These are phyloP conservation scores for Solen grandis DNA, from an alignment of 1,140 invertebrate species.

Conservation along the genomic window DNA sequence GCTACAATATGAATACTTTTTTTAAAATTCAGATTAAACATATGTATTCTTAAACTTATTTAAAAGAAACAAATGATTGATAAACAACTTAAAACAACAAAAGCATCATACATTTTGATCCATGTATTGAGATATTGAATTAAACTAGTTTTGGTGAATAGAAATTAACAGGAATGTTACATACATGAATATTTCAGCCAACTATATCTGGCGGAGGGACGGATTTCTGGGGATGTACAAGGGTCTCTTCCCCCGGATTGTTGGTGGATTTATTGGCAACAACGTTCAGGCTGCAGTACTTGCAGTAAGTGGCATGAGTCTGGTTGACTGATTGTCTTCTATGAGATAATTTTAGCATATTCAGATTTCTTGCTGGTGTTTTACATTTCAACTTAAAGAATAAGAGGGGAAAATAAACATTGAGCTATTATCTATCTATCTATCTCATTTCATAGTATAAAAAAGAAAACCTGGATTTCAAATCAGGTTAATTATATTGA, in stretches of 20 bases:
- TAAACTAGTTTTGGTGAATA: no score
- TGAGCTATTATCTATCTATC: no score
- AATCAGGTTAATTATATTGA: no score
- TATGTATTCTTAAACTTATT: neutral
- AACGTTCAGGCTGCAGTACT: constrained; percentile 18
- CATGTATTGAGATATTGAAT: neutral
- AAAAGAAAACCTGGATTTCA: no score
- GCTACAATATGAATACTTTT: neutral
- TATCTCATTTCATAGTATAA: no score
- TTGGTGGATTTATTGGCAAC: constrained; percentile 35
- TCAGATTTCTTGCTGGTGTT: no score
- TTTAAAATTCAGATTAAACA: neutral
- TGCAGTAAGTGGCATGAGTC: neutral
- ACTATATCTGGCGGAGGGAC: constrained; percentile 42
- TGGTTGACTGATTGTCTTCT: no score
- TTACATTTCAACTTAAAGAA: no score
- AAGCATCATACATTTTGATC: neutral
- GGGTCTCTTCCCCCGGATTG: constrained; percentile 37
- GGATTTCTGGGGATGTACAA: constrained; percentile 50
- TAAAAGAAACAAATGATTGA: neutral
- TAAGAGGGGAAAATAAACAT: no score
- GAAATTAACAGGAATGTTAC: no score
- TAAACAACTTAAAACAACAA: neutral
- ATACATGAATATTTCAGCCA: constrained; percentile 33
- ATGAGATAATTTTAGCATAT: no score